A percentile compares a stretch with the other conserved stretches of the same genome.
phyloP scores from a whole-genome alignment of 2,113 vertebrate species.

The Clinocottus analis region DNA sequence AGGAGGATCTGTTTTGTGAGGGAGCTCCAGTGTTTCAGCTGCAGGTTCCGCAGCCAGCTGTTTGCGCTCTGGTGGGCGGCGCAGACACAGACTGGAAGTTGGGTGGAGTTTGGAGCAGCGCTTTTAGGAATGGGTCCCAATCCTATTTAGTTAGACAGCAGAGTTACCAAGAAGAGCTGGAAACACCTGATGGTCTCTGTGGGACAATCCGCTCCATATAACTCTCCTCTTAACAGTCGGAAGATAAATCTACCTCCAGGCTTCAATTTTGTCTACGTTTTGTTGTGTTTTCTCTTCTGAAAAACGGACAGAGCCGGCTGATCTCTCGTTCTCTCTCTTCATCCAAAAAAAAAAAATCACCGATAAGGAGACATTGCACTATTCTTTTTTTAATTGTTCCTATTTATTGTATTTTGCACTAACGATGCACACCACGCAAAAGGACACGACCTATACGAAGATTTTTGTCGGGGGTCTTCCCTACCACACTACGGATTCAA shows the following conservation, averaged over 20 bases:
- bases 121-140: slow-evolving; percentile 83
- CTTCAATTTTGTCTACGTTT: slow-evolving; percentile 51
- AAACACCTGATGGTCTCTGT: slow-evolving; percentile 79
- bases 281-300: slow-evolving; percentile 55
- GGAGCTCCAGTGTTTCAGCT: slow-evolving; percentile 39
- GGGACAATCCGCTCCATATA: slow-evolving; percentile 79
- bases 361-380: slow-evolving; percentile 82
- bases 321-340: slow-evolving; percentile 38
- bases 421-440: slow-evolving; percentile 98
- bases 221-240: slow-evolving; percentile 60
- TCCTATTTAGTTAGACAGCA: slow-evolving; percentile 77
- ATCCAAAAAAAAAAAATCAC: slow-evolving; percentile 59
- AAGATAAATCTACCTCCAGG: slow-evolving; percentile 81
- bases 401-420: slow-evolving; percentile 79
- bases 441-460: slow-evolving; percentile 98
- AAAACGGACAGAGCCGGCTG: slow-evolving; percentile 55
- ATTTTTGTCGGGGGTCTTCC: slow-evolving; percentile 98
- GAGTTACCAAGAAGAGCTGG: slow-evolving; percentile 78
- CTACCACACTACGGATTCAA: slow-evolving; percentile 98
- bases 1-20: slow-evolving; percentile 1
- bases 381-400: slow-evolving; percentile 54
- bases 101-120: slow-evolving; percentile 76
- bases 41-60: slow-evolving; percentile 80
- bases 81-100: slow-evolving; percentile 49
- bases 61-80: slow-evolving; percentile 75